These are phyloP conservation scores for Dione juno DNA, from an alignment of 2,888 invertebrate species.

Conservation along the genomic window DNA sequence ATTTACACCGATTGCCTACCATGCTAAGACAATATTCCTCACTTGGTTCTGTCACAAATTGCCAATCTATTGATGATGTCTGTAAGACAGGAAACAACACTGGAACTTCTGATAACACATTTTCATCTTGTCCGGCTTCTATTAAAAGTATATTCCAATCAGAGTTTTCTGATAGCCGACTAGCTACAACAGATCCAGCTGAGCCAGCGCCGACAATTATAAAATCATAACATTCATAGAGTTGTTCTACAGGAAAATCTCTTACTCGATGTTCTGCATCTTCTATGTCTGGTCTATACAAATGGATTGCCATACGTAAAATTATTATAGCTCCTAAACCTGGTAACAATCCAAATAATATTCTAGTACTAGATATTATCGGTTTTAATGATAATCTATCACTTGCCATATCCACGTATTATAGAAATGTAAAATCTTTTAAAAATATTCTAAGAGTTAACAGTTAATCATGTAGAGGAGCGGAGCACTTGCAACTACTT, in stretches of 20 bases:
- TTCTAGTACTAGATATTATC: slow-evolving; percentile 85
- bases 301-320: slow-evolving; percentile 85
- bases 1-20: slow-evolving; percentile 86
- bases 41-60: slow-evolving; percentile 90
- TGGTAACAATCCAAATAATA: slow-evolving; percentile 86
- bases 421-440: not conserved
- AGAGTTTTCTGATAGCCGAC: slow-evolving; percentile 88
- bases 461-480: slow-evolving; percentile 1
- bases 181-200: slow-evolving; percentile 91
- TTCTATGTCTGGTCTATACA: slow-evolving; percentile 88
- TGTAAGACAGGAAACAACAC: slow-evolving; percentile 88
- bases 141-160: slow-evolving; percentile 89
- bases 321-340: slow-evolving; percentile 86
- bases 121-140: slow-evolving; percentile 91
- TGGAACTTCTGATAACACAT: slow-evolving; percentile 88
- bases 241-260: slow-evolving; percentile 77
- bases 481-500: slow-evolving; percentile 45
- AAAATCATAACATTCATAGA: slow-evolving; percentile 88
- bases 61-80: slow-evolving; percentile 90
- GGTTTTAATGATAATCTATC: slow-evolving; percentile 61
- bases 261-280: slow-evolving; percentile 85
- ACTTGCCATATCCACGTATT: slow-evolving; percentile 56
- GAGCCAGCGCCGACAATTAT: slow-evolving; percentile 92
- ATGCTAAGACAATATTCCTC: slow-evolving; percentile 87
- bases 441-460: not conserved